Evolutionary conservation across 2,113 vertebrate species (phyloP), one percentile per base, ranked within the genome.

Genomic region (Puma concolor): DNA sequence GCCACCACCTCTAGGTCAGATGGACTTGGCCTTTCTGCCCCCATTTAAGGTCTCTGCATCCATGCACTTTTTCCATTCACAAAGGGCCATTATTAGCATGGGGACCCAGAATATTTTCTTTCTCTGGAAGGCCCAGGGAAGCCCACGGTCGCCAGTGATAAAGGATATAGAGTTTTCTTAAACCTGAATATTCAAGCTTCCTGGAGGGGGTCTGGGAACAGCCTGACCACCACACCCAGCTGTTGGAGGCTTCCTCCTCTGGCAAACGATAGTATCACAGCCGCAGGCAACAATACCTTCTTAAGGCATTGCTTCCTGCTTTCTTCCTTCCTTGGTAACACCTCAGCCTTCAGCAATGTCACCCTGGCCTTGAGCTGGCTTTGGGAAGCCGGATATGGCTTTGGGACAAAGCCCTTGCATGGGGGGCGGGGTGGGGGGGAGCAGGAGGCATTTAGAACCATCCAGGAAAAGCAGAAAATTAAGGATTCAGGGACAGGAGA

Each of bases 321-420:
- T 60, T 64, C 91, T 87, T 95, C 85, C 93, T 92, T 90, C 89
- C 94, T 81, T 4, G 23, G 48, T 52, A 76, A 88, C 57, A 81
- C 91, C 83, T 82, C 36, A 93, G 91, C 76, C 64, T 71, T 81
- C 50, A 85, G 74, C 86, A 93, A 69, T 50, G 95, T 72, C 33
- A 27, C 9, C 25, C 31, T 63, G 92, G 72, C 38, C 36, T 88
- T 31, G 38, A 14, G 31, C n/a, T 95, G 91, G 71, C 60, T 72
- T 76, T 77, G 76, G 50, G 80, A 74, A 76, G 27, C 80, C 27
- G 36, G 41, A 72, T n/a, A 19, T 93, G 54, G 41, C 76, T 91
- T 94, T 21, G 48, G 71, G 44, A 63, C 13, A 54, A 36, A 33
- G 6, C 1, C 38, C 63, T 80, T 66, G 57, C 23, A 7, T 31